These are phyloP conservation scores for Brachionus manjavacas DNA, from an alignment of 1,140 invertebrate species.

Conservation along the genomic window DNA sequence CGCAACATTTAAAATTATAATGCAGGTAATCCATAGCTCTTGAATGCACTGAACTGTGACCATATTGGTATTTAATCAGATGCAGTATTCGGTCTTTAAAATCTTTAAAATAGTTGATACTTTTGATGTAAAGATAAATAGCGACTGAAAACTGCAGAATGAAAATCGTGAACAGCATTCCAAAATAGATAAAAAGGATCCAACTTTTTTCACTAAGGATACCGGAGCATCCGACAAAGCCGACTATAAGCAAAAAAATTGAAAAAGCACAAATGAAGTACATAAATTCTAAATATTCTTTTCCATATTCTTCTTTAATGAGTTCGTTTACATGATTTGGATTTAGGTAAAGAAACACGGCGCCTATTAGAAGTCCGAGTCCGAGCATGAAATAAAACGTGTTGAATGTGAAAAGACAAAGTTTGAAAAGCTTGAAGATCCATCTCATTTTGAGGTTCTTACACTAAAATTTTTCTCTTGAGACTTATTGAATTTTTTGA, in stretches of 20 bases:
- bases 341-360: conserved; percentile 10
- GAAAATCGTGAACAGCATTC: conserved; percentile 33
- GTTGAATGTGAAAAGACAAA: conserved; percentile 32
- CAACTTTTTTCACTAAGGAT: conserved; percentile 39
- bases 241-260: conserved; percentile 21
- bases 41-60: conserved; percentile 11
- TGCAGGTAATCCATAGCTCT: conserved; percentile 24
- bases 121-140: conserved; percentile 20
- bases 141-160: neutral
- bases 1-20: conserved; percentile 37
- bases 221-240: conserved; percentile 21
- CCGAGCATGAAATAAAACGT: conserved; percentile 41
- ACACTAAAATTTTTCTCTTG: neutral
- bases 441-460: conserved; percentile 22
- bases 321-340: conserved; percentile 38
- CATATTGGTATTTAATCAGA: conserved; percentile 21
- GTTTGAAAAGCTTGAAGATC: conserved; percentile 35
- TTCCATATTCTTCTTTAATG: conserved; percentile 30
- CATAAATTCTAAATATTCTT: conserved; percentile 27
- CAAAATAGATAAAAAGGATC: conserved; percentile 31
- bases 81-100: conserved; percentile 2
- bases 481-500: neutral
- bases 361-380: neutral
- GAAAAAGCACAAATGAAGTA: conserved; percentile 31
- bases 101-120: conserved; percentile 36